A percentile compares a stretch with the other conserved stretches of the same genome.
These are phyloP conservation scores for Sparus aurata DNA, from an alignment of 2,797 vertebrate species.

Conservation along the genomic window DNA sequence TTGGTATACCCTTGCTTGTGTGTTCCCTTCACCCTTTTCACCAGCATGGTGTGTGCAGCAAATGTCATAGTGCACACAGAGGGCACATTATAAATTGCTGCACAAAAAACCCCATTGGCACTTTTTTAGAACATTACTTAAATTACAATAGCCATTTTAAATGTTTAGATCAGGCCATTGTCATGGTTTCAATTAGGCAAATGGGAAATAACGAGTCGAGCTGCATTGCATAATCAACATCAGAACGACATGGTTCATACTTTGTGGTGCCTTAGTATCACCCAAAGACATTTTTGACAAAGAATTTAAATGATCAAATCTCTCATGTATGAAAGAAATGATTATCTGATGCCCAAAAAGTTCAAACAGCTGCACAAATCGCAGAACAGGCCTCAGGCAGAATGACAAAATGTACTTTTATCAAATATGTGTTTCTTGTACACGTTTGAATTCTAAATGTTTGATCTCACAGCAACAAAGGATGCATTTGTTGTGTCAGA, in stretches of 20 bases:
- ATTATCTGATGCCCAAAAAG: slow-evolving; percentile 47
- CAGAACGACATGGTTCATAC: slow-evolving; percentile 21
- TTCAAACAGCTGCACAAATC: slow-evolving; percentile 50
- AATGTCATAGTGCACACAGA: slow-evolving; percentile 54
- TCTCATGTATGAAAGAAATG: slow-evolving; percentile 57
- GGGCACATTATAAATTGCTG: slow-evolving; percentile 50
- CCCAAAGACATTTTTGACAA: slow-evolving; percentile 47
- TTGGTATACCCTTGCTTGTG: slow-evolving; percentile 68
- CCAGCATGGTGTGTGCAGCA: slow-evolving; percentile 41
- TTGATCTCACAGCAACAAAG: slow-evolving; percentile 17
- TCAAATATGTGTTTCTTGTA: slow-evolving; percentile 22
- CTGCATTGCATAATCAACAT: slow-evolving; percentile 51
- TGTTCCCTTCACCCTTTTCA: slow-evolving; percentile 58
- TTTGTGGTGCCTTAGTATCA: slow-evolving; percentile 32
- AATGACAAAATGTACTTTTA: slow-evolving; percentile 38
- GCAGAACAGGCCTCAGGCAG: slow-evolving; percentile 36
- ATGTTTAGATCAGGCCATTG: slow-evolving; percentile 50
- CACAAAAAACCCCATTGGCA: slow-evolving; percentile 33
- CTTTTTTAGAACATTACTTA: slow-evolving; percentile 41
- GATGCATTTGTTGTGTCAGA: background rate
- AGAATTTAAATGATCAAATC: slow-evolving; percentile 59
- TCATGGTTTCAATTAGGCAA: slow-evolving; percentile 47
- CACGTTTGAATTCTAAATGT: slow-evolving; percentile 37
- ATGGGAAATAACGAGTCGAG: slow-evolving; percentile 43
- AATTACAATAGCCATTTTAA: slow-evolving; percentile 50